Conservation (phyloP, 2,113 vertebrate species). For the Rhynchomys soricoides region DNA sequence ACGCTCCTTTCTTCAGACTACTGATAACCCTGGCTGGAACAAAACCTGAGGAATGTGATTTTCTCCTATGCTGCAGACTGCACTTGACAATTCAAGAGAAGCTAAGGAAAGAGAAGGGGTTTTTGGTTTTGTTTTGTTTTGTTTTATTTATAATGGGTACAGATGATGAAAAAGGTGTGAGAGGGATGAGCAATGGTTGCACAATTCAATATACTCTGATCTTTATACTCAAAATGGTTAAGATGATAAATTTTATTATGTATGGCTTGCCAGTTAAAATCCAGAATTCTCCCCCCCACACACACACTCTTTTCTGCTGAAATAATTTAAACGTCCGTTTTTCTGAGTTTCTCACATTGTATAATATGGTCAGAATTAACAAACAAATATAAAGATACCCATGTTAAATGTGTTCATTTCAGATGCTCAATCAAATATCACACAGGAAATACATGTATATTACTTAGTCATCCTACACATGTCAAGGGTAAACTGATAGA, state of each 20-base stretch:
- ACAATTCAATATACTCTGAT: neutral
- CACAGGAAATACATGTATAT: neutral
- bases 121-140: neutral
- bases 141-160: neutral
- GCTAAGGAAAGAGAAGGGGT: neutral
- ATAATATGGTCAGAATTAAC: neutral
- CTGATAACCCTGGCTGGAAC: neutral
- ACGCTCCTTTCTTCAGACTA: neutral
- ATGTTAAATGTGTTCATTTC: neutral
- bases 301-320: neutral
- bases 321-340: conserved; percentile 10
- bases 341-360: neutral
- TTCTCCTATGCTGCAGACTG: neutral
- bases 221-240: neutral
- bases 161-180: neutral
- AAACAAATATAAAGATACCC: neutral
- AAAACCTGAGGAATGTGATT: neutral
- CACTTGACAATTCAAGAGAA: neutral
- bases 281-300: neutral
- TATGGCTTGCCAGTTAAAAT: neutral
- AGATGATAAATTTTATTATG: neutral
- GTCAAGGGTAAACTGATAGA: neutral
- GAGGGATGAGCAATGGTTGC: too few relatives aligned
- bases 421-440: neutral
- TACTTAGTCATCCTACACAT: neutral